phyloP scores from a whole-genome alignment of 2,113 vertebrate species.

The Hemicordylus capensis region DNA sequence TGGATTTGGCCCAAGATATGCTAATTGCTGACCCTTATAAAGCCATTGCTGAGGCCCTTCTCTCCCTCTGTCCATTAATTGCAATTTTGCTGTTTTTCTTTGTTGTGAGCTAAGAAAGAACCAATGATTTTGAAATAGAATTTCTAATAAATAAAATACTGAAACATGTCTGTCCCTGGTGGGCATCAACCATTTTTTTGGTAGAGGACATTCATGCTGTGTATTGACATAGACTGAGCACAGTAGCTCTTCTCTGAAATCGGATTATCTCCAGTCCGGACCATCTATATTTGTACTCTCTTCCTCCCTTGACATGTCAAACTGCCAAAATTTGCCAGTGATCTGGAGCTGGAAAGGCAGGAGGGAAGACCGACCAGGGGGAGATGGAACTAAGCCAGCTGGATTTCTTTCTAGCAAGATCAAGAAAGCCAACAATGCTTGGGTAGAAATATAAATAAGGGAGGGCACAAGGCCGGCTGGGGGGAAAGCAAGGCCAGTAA shows the following conservation, averaged over 20 bases:
- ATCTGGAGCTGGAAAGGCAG: neutral
- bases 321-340: neutral
- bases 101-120: too few species aligned
- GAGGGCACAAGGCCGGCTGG: constrained; percentile 42
- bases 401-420: constrained; percentile 48
- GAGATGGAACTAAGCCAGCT: neutral
- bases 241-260: neutral
- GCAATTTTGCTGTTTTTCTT: neutral
- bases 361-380: accelerated
- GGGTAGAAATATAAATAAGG: constrained; percentile 38
- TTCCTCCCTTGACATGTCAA: neutral
- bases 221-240: neutral
- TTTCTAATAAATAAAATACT: neutral
- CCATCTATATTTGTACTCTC: neutral
- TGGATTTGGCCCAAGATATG: neutral
- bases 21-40: neutral
- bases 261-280: accelerated
- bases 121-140: too few species aligned
- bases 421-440: constrained; percentile 43
- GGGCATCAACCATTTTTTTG: neutral
- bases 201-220: too few species aligned
- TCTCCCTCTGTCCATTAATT: neutral
- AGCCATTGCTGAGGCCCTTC: neutral
- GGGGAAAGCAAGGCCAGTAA: constrained; percentile 56
- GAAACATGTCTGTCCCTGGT: neutral